Percentiles rank a stretch among this genome's conserved stretches.
phyloP scores from a whole-genome alignment of 1,140 invertebrate species.

The Drosophila repleta region DNA sequence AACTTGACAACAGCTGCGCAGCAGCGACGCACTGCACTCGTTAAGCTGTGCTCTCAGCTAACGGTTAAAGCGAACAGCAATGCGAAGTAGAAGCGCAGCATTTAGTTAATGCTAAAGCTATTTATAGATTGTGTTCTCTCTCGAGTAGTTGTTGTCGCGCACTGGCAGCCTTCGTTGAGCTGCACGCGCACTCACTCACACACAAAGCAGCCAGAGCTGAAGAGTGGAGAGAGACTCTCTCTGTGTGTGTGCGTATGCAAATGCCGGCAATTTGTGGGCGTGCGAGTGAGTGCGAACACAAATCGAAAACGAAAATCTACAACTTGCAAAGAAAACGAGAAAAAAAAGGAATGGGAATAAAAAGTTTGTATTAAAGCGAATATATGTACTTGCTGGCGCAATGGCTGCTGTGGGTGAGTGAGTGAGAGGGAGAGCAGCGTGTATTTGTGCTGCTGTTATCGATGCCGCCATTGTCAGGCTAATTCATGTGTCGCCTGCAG shows the following conservation, averaged over 20 bases:
- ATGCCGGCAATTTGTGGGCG: slow-evolving; percentile 44
- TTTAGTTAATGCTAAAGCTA: neutral
- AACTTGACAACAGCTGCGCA: neutral
- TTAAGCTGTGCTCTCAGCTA: too few species aligned
- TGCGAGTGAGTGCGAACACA: slow-evolving; percentile 1
- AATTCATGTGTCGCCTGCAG: slow-evolving; percentile 80
- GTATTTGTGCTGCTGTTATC: slow-evolving; percentile 48
- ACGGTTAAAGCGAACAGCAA: too few species aligned
- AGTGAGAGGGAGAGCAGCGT: neutral
- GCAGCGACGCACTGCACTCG: too few species aligned
- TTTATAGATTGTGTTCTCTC: neutral
- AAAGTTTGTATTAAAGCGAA: slow-evolving; percentile 45
- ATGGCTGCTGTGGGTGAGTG: neutral
- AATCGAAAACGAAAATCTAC: slow-evolving; percentile 78
- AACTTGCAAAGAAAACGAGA: slow-evolving; percentile 52
- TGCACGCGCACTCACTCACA: slow-evolving; percentile 1
- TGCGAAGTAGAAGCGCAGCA: neutral
- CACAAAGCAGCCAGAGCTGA: neutral
- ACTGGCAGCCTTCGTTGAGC: neutral
- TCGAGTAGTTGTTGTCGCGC: neutral
- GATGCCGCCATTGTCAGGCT: slow-evolving; percentile 66
- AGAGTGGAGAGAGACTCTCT: neutral
- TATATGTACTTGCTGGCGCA: slow-evolving; percentile 13
- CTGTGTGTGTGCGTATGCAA: slow-evolving; percentile 51
- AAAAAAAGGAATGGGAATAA: slow-evolving; percentile 19